phyloP scores from a whole-genome alignment of 2,888 invertebrate species.

The Cerastoderma edule region DNA sequence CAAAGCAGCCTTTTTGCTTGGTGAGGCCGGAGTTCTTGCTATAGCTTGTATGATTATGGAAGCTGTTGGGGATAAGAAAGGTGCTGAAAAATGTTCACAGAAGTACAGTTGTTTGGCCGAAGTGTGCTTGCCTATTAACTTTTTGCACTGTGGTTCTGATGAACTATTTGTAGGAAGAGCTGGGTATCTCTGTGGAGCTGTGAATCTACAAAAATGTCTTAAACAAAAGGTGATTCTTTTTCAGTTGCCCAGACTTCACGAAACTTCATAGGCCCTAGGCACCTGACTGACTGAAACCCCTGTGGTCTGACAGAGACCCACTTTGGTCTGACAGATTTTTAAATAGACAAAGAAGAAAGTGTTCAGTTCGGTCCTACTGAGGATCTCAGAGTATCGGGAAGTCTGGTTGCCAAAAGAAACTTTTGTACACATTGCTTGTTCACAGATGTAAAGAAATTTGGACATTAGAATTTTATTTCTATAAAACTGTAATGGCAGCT shows the following conservation, averaged over 20 bases:
- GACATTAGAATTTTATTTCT: no score
- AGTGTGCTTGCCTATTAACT: slow-evolving; percentile 83
- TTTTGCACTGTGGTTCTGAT: slow-evolving; percentile 87
- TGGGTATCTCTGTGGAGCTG: slow-evolving; percentile 91
- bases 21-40: slow-evolving; percentile 91
- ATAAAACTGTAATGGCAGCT: no score
- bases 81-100: slow-evolving; percentile 65
- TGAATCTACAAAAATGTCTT: slow-evolving; percentile 87
- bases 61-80: slow-evolving; percentile 83
- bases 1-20: slow-evolving; percentile 91
- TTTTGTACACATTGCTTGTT: no score
- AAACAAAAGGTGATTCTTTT: slow-evolving; percentile 62
- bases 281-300: no score
- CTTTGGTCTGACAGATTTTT: no score
- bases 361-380: no score
- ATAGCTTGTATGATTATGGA: slow-evolving; percentile 85
- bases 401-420: background rate
- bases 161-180: slow-evolving; percentile 94
- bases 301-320: no score
- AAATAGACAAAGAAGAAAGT: no score
- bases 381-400: no score
- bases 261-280: no score
- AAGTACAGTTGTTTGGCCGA: slow-evolving; percentile 85
- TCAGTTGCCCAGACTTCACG: background rate
- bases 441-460: no score